Evolutionary conservation across 2,113 vertebrate genomes (phyloP).

Genomic region (Microtus oregoni): DNA sequence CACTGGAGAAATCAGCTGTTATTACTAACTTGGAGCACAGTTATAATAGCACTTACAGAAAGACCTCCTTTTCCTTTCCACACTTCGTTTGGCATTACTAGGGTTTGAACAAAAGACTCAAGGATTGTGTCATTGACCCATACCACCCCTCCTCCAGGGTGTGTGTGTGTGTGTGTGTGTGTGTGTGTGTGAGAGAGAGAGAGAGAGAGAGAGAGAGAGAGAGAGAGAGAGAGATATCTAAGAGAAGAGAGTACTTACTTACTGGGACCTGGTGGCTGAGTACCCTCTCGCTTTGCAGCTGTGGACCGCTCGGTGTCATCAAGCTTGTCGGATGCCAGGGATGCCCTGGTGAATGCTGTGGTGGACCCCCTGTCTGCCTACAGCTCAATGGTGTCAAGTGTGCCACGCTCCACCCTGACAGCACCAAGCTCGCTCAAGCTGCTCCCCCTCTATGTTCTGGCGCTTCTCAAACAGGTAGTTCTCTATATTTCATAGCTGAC

Average conservation of each 20-base stretch:
- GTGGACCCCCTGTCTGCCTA: slow-evolving; percentile 94
- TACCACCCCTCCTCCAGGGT: neutral
- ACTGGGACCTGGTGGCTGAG: neutral
- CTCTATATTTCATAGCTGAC: neutral
- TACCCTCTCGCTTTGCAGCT: slow-evolving; percentile 84
- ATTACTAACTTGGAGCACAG: neutral
- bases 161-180: neutral
- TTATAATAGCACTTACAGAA: neutral
- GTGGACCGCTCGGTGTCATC: slow-evolving; percentile 96
- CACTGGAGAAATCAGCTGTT: neutral
- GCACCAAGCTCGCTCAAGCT: slow-evolving; percentile 92
- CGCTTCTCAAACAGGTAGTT: slow-evolving; percentile 96
- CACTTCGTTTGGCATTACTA: neutral
- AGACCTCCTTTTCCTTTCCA: neutral
- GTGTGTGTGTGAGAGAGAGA: too few relatives aligned
- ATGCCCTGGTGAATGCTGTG: slow-evolving; percentile 96
- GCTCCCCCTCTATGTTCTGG: slow-evolving; percentile 95
- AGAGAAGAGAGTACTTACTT: neutral
- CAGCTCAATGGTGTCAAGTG: slow-evolving; percentile 90
- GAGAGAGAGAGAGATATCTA: too few relatives aligned
- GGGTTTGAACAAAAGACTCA: neutral
- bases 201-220: too few relatives aligned
- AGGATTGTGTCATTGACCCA: neutral
- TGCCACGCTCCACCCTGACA: slow-evolving; percentile 92
- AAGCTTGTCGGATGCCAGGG: slow-evolving; percentile 94